Conservation (phyloP, 2,797 vertebrate species). For the Urosaurus nigricauda region DNA sequence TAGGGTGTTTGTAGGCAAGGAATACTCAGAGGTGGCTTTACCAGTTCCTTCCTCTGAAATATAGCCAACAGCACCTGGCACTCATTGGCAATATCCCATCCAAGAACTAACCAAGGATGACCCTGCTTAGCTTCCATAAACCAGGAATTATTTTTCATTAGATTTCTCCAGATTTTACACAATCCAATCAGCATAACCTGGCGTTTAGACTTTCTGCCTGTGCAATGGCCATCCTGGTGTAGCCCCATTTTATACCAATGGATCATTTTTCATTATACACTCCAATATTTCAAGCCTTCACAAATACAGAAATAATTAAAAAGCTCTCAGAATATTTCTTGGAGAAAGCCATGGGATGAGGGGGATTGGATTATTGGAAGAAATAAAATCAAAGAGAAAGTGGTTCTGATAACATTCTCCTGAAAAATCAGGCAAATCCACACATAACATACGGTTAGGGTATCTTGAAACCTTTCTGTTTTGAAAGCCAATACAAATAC, state of each 20-base stretch:
- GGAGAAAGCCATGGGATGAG: constrained; percentile 33
- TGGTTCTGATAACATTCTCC: constrained; percentile 46
- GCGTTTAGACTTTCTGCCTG: constrained; percentile 50
- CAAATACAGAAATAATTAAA: constrained; percentile 54
- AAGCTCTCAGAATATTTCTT: constrained; percentile 28
- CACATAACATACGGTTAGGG: constrained; percentile 45
- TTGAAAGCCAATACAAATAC: constrained; percentile 69
- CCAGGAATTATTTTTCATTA: constrained; percentile 11
- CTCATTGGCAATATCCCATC: too few species aligned
- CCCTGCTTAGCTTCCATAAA: neutral
- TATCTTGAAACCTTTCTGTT: constrained; percentile 63
- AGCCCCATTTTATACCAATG: constrained; percentile 26
- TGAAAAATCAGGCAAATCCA: constrained; percentile 53
- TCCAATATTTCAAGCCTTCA: constrained; percentile 32
- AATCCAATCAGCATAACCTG: constrained; percentile 16
- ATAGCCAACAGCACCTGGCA: too few species aligned
- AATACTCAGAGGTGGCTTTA: too few species aligned
- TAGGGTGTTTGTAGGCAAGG: too few species aligned
- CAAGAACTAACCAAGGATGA: too few species aligned
- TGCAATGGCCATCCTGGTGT: constrained; percentile 20
- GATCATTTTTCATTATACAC: constrained; percentile 5
- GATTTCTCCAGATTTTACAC: neutral
- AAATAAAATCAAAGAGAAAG: constrained; percentile 33
- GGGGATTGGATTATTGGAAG: neutral
- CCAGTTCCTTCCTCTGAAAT: too few species aligned